Evolutionary conservation across 2,888 invertebrate species (phyloP).

Genomic region (Ornithoptera priamus): DNA sequence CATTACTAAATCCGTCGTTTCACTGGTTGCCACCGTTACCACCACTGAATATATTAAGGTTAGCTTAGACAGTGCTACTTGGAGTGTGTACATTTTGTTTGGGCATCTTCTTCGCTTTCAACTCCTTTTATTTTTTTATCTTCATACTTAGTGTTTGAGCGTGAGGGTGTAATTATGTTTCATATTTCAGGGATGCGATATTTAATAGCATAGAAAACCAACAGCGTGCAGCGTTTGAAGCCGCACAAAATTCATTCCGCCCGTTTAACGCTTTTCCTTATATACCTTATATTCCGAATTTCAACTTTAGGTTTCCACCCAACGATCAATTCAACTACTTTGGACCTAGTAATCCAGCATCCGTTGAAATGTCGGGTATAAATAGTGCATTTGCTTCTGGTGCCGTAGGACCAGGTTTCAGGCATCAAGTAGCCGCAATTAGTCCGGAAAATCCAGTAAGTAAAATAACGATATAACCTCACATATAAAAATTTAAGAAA

Average conservation of each 20-base stretch:
- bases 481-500: background rate
- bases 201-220: conserved; percentile 55
- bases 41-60: conserved; percentile 10
- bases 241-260: conserved; percentile 68
- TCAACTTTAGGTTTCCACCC: conserved; percentile 54
- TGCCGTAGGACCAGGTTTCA: conserved; percentile 74
- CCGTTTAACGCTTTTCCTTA: conserved; percentile 56
- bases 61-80: background rate
- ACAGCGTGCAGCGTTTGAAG: conserved; percentile 53
- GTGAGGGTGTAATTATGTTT: conserved; percentile 27
- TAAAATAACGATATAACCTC: conserved; percentile 3
- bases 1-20: conserved; percentile 8
- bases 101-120: conserved; percentile 17
- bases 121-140: background rate
- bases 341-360: conserved; percentile 36
- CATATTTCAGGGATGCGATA: conserved; percentile 62
- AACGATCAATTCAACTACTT: conserved; percentile 40
- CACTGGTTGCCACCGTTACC: conserved; percentile 20
- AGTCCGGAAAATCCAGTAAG: conserved; percentile 82
- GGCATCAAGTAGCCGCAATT: conserved; percentile 80
- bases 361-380: conserved; percentile 37
- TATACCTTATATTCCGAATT: conserved; percentile 53
- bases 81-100: background rate
- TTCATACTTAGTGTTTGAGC: background rate
- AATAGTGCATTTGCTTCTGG: conserved; percentile 76